Conservation (phyloP, 2,797 vertebrate genomes). For the Lophius americanus region DNA sequence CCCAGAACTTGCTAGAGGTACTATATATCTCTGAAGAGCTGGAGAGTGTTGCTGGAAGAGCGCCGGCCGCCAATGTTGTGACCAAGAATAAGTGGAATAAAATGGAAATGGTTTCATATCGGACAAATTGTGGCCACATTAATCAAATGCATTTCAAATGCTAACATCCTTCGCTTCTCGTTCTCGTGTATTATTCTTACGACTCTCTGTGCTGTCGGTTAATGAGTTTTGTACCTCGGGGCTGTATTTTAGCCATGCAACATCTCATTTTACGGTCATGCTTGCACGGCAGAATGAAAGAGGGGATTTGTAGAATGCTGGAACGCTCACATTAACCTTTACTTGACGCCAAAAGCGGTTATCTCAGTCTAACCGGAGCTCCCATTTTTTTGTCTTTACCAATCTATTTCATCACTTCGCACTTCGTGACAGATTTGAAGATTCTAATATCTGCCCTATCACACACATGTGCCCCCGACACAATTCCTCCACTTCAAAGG, state of each 20-base stretch:
- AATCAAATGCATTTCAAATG: not conserved
- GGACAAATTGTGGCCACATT: too few species aligned
- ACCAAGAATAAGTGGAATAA: too few species aligned
- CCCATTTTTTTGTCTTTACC: not conserved
- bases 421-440: not conserved
- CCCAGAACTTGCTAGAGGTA: too few species aligned
- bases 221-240: conserved; percentile 33
- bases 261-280: conserved; percentile 16
- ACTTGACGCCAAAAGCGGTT: not conserved
- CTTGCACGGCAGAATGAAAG: conserved; percentile 9
- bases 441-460: not conserved
- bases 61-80: too few species aligned
- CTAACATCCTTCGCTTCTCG: not conserved
- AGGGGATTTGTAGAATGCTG: conserved; percentile 25
- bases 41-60: too few species aligned
- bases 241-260: not conserved
- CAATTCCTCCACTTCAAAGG: too few species aligned
- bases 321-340: conserved; percentile 9
- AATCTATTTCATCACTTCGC: not conserved
- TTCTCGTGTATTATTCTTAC: conserved; percentile 2
- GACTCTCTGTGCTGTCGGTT: conserved; percentile 10
- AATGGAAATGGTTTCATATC: too few species aligned
- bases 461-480: not conserved
- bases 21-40: too few species aligned
- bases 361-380: not conserved